Conservation (phyloP, 2,888 invertebrate genomes). For the Dryobotodes eremita region DNA sequence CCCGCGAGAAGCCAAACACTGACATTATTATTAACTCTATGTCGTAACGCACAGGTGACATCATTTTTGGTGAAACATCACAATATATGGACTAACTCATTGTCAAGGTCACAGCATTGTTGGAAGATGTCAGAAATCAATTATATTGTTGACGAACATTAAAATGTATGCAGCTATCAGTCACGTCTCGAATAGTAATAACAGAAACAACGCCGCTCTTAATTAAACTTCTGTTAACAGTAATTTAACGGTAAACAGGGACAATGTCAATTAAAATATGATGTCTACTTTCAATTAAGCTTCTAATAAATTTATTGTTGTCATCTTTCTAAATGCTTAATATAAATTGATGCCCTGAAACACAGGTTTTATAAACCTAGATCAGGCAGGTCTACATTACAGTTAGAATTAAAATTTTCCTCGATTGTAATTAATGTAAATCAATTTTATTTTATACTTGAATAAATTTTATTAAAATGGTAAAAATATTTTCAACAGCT, state of each 20-base stretch:
- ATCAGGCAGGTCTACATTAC: no score
- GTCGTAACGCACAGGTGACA: slow-evolving; percentile 84
- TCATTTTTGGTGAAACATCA: slow-evolving; percentile 81
- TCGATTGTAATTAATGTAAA: no score
- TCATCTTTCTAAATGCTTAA: no score
- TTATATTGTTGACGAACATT: slow-evolving; percentile 17
- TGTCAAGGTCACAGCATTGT: slow-evolving; percentile 75
- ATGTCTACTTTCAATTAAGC: no score
- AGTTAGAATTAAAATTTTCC: no score
- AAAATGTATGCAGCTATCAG: slow-evolving; percentile 36
- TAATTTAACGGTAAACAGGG: background rate
- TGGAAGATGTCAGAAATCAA: slow-evolving; percentile 56
- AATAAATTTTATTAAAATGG: no score
- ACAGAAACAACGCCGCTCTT: slow-evolving; percentile 2
- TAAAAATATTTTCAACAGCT: background rate
- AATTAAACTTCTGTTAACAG: background rate
- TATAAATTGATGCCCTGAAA: no score
- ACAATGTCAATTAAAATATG: no score
- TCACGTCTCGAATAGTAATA: slow-evolving; percentile 30
- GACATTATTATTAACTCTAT: slow-evolving; percentile 84
- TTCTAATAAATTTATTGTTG: no score
- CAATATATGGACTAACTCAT: slow-evolving; percentile 72
- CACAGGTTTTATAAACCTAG: no score
- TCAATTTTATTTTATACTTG: no score
- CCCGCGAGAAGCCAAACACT: slow-evolving; percentile 83